Base-by-base conservation (phyloP, 2,888 invertebrate genomes). In the Coleophora flavipennella region DNA sequence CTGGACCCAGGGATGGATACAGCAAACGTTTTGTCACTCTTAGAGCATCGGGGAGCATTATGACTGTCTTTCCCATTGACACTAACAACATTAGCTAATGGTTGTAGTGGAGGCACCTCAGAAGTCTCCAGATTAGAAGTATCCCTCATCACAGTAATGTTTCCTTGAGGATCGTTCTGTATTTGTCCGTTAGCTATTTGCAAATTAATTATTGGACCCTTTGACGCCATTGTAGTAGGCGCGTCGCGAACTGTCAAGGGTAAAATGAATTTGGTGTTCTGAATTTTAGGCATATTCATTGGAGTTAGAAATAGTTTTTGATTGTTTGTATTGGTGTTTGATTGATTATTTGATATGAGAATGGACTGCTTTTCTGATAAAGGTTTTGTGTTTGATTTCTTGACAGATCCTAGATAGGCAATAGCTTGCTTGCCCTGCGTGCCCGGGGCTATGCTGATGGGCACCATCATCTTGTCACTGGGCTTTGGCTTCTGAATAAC, bases 101-200 rank as follows among this genome's bases (percentile, higher is more conserved):
- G 84, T 39, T 83, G 84, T 39, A 85, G 43, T 0, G 84, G 83
- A 8, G 84, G 83, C 60, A 85, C 66, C 25, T 84, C 84, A 12
- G 72, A 59, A 0, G 67, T 39, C 25, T 78, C 78, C 42, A 72
- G 55, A 2, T 61, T 36, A 26, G 51, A 59, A 32, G 73, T 59
- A 46, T 87, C 87, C 51, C 86, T 73, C 83, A 87, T 86, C 39
- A 90, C 88, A 40, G 89, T 89, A 34, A 90, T 87, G 35, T 86
- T 87, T 11, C 88, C 88, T 58, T 87, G 87, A 20, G 80, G 85
- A 53, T 89, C 89, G 52, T 86, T 84, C 53, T 86, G 88, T 43
- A 89, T 76, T 61, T 88, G 88, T 3, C 88, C 89, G 66, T 89
- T 90, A 13, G 88, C 86, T 57, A 91, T 89, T 76, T 91, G 90